Conservation (phyloP, 2,888 invertebrate genomes). For the Thyatira batis region DNA sequence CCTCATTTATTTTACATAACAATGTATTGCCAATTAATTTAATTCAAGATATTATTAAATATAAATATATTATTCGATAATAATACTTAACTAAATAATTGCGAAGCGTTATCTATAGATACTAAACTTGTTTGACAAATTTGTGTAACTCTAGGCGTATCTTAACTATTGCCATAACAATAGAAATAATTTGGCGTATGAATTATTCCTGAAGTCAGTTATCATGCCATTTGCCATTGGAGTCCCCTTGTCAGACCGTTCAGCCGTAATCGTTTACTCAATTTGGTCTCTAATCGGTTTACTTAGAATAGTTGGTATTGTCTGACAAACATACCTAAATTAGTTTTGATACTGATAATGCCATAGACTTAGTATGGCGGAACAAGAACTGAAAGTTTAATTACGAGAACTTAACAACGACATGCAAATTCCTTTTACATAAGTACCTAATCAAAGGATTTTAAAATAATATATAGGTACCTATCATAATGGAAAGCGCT, state of each 20-base stretch:
- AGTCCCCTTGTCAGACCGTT: slow-evolving; percentile 23
- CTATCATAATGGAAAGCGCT: no score
- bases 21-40: no score
- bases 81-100: no score
- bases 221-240: slow-evolving; percentile 17
- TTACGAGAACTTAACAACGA: no score
- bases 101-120: background rate
- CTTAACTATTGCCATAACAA: background rate
- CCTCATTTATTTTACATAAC: background rate
- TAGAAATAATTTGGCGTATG: slow-evolving; percentile 27
- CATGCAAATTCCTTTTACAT: background rate
- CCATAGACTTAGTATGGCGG: slow-evolving; percentile 17
- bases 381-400: slow-evolving; percentile 7
- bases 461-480: no score
- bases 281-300: slow-evolving; percentile 43
- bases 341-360: slow-evolving; percentile 33
- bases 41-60: no score
- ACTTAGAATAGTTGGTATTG: slow-evolving; percentile 31
- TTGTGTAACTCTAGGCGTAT: background rate
- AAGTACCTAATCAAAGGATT: no score
- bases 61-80: no score
- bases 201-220: slow-evolving; percentile 23
- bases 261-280: slow-evolving; percentile 29
- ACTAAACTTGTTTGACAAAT: background rate
- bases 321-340: slow-evolving; percentile 41